phyloP scores from a whole-genome alignment of 2,113 vertebrate genomes.

The Rhizomys pruinosus region DNA sequence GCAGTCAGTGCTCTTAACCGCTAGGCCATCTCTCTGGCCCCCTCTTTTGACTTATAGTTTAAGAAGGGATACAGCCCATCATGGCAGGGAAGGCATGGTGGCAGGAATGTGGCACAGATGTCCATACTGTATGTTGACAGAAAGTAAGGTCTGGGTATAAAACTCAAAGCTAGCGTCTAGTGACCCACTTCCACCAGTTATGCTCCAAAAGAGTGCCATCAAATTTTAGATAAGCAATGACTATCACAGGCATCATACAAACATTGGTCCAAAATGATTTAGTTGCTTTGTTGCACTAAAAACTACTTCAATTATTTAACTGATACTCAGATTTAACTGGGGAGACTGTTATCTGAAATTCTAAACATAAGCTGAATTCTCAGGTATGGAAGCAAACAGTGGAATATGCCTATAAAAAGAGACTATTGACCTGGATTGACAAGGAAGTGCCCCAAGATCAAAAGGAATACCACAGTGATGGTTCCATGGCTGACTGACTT shows the following conservation, averaged over 20 bases:
- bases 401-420: not conserved
- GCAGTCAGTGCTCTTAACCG: no score
- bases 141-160: not conserved
- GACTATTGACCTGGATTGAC: not conserved
- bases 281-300: not conserved
- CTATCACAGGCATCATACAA: not conserved
- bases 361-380: not conserved
- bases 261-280: not conserved
- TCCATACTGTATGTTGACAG: not conserved
- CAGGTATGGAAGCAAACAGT: not conserved
- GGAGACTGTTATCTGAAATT: not conserved
- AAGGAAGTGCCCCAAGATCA: not conserved
- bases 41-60: not conserved
- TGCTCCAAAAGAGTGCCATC: not conserved
- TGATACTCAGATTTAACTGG: not conserved
- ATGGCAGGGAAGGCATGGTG: no score
- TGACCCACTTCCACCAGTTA: not conserved
- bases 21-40: no score
- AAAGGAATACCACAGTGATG: not conserved
- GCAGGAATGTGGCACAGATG: not conserved
- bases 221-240: conserved; percentile 1
- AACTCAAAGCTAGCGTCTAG: no score
- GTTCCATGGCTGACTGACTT: not conserved
- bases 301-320: not conserved
- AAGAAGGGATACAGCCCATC: not conserved